Evolutionary conservation across 2,113 vertebrate species (phyloP).

Genomic region (Larimichthys crocea): DNA sequence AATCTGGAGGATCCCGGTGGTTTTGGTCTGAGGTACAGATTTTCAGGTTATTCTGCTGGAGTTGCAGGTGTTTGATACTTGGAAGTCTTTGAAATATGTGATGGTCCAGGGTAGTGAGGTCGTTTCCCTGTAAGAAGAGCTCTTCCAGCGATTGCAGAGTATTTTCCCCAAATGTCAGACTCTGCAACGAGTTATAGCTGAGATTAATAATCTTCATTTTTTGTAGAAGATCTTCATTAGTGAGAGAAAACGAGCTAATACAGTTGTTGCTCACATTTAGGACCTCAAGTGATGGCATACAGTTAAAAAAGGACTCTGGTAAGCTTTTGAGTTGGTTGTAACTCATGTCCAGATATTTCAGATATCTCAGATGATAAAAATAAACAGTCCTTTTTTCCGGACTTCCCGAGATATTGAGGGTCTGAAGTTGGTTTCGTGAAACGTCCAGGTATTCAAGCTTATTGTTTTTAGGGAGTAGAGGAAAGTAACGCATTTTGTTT

Average conservation of each 20-base stretch:
- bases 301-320: constrained; percentile 85
- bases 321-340: constrained; percentile 90
- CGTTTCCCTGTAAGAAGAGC: constrained; percentile 88
- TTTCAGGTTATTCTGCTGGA: constrained; percentile 87
- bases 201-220: constrained; percentile 86
- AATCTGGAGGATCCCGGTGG: constrained; percentile 62
- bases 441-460: constrained; percentile 87
- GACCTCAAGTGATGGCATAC: constrained; percentile 84
- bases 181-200: constrained; percentile 88
- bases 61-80: constrained; percentile 84
- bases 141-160: constrained; percentile 78
- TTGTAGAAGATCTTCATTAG: constrained; percentile 64
- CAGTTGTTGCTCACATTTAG: constrained; percentile 96
- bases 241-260: constrained; percentile 82
- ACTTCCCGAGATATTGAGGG: constrained; percentile 67
- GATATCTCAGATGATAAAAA: constrained; percentile 79
- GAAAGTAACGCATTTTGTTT: constrained; percentile 91
- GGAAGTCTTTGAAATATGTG: constrained; percentile 85
- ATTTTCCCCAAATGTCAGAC: constrained; percentile 76
- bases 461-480: constrained; percentile 86
- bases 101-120: constrained; percentile 80
- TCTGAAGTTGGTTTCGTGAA: constrained; percentile 90
- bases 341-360: constrained; percentile 92
- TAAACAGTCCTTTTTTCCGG: constrained; percentile 62
- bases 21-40: constrained; percentile 76